These are phyloP conservation scores for Caenorhabditis angaria DNA, from an alignment of 2,888 invertebrate genomes.

Conservation along the genomic window DNA sequence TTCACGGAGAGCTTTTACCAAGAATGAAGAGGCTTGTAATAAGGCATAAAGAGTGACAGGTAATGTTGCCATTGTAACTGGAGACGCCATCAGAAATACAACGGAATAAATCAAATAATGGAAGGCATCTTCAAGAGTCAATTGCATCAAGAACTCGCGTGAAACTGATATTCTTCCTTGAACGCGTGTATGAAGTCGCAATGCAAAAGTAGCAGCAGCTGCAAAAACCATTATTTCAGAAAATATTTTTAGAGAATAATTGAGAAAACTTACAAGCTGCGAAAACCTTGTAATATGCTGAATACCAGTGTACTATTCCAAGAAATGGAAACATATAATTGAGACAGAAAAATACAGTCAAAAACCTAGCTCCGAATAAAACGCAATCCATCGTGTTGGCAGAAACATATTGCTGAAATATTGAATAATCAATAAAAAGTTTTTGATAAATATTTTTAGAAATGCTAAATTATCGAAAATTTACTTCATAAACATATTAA, in stretches of 20 bases:
- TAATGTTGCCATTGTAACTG: slow-evolving; percentile 86
- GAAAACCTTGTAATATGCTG: slow-evolving; percentile 89
- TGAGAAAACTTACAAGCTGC: slow-evolving; percentile 76
- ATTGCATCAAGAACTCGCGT: slow-evolving; percentile 83
- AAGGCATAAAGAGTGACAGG: slow-evolving; percentile 91
- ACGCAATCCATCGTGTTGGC: slow-evolving; percentile 87
- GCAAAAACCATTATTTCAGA: slow-evolving; percentile 17
- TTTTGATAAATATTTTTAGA: too few relatives aligned
- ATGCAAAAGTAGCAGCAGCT: slow-evolving; percentile 90
- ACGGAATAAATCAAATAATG: slow-evolving; percentile 95
- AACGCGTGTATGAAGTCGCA: slow-evolving; percentile 91
- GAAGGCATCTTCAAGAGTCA: slow-evolving; percentile 87
- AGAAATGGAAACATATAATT: slow-evolving; percentile 88
- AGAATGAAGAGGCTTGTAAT: slow-evolving; percentile 90
- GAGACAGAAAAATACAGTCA: slow-evolving; percentile 85
- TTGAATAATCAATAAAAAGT: too few relatives aligned
- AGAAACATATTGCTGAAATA: slow-evolving; percentile 76
- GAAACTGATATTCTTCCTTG: slow-evolving; percentile 79
- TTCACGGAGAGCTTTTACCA: slow-evolving; percentile 76
- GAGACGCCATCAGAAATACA: slow-evolving; percentile 89
- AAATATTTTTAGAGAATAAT: not conserved
- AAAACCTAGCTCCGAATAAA: slow-evolving; percentile 85
- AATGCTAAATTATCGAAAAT: too few relatives aligned
- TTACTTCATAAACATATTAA: too few relatives aligned
- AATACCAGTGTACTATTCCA: slow-evolving; percentile 77